These are phyloP conservation scores for Brachynemurus nebulosus DNA, from an alignment of 2,888 invertebrate genomes.

Conservation along the genomic window DNA sequence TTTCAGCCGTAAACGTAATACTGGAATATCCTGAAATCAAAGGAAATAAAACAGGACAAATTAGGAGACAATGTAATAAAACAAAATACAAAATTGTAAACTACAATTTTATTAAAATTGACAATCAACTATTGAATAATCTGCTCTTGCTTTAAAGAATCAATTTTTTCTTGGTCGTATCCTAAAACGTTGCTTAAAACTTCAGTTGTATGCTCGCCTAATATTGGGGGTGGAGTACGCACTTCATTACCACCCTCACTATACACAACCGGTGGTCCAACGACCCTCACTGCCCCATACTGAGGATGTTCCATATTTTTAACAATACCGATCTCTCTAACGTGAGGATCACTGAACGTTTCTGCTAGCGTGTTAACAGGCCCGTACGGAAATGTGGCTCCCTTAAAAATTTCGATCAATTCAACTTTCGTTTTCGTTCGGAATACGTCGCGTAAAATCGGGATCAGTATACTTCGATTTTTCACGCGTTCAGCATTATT, in stretches of 20 bases:
- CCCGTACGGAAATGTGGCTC: slow-evolving; percentile 71
- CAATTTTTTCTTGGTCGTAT: slow-evolving; percentile 44
- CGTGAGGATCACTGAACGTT: slow-evolving; percentile 81
- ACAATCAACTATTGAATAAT: slow-evolving; percentile 30
- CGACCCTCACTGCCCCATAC: slow-evolving; percentile 57
- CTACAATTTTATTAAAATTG: slow-evolving; percentile 8
- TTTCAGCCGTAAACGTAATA: slow-evolving; percentile 48
- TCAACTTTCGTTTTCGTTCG: slow-evolving; percentile 51
- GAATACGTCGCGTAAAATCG: slow-evolving; percentile 42
- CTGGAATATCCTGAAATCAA: slow-evolving; percentile 31
- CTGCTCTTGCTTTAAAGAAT: slow-evolving; percentile 31
- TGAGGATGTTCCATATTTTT: slow-evolving; percentile 54
- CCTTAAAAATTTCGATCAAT: slow-evolving; percentile 60
- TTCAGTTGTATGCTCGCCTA: slow-evolving; percentile 79
- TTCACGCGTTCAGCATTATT: slow-evolving; percentile 63
- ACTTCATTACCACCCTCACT: slow-evolving; percentile 57
- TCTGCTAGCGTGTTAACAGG: slow-evolving; percentile 77
- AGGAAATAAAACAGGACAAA: slow-evolving; percentile 6
- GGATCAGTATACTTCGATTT: slow-evolving; percentile 55
- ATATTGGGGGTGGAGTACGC: slow-evolving; percentile 60
- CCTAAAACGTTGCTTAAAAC: slow-evolving; percentile 54
- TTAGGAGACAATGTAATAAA: too few species aligned
- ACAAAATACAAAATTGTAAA: not conserved
- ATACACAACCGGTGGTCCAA: slow-evolving; percentile 78
- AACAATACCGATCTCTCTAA: slow-evolving; percentile 56